These are phyloP conservation scores for Euschistus heros DNA, from an alignment of 1,140 invertebrate species.

Conservation along the genomic window DNA sequence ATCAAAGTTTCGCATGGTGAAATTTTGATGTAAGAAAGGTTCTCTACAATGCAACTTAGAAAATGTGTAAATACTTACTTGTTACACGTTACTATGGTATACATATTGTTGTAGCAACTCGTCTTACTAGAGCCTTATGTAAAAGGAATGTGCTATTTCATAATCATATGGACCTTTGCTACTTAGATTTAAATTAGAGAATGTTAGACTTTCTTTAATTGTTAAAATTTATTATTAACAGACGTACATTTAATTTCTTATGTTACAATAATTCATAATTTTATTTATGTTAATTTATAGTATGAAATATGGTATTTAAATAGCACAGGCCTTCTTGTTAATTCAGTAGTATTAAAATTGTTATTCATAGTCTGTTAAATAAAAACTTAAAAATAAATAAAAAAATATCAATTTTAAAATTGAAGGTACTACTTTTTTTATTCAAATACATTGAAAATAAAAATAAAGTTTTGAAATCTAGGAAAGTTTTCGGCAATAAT, in stretches of 20 bases:
- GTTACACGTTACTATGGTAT: conserved; percentile 12
- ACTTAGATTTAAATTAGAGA: neutral
- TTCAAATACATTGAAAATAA: no score
- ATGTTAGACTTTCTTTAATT: neutral
- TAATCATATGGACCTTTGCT: neutral
- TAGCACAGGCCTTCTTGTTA: conserved; percentile 18
- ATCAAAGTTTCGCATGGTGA: neutral
- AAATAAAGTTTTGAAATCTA: no score
- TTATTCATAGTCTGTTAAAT: conserved; percentile 13
- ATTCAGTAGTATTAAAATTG: conserved; percentile 12
- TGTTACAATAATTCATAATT: neutral
- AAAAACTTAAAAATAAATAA: neutral
- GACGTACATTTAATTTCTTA: neutral
- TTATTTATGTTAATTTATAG: neutral
- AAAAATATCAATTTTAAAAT: no score
- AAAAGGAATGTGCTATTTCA: conserved; percentile 16
- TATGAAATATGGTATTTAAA: conserved; percentile 9
- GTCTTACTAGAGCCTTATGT: conserved; percentile 6
- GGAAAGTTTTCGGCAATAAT: no score
- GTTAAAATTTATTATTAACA: neutral
- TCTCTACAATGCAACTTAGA: neutral
- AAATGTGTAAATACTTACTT: conserved; percentile 19
- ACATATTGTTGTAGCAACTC: conserved; percentile 18
- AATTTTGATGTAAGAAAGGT: neutral
- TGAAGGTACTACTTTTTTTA: no score